Conservation (phyloP, 2,888 invertebrate genomes). For the Pemphredon lugubris region DNA sequence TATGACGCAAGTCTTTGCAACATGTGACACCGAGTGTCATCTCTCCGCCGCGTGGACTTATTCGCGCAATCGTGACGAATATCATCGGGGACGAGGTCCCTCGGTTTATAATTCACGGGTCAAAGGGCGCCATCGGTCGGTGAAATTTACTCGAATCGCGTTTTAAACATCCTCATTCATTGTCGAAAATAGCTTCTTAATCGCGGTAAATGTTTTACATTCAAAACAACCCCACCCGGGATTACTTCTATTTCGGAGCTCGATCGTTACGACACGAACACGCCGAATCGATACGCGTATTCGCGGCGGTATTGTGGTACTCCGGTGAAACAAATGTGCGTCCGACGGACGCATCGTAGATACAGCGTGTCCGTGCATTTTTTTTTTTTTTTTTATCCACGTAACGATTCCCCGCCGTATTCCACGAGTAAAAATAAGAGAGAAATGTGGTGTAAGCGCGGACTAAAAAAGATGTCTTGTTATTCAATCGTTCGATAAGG, state of each 20-base stretch:
- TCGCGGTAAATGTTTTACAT: not conserved
- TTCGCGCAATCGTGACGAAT: not conserved
- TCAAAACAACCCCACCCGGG: not conserved
- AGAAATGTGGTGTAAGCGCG: no score
- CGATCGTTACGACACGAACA: no score
- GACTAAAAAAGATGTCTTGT: no score
- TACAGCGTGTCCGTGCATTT: no score
- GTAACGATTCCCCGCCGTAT: no score
- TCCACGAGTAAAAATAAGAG: no score
- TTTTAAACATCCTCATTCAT: not conserved
- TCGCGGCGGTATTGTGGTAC: no score
- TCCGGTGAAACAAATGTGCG: no score
- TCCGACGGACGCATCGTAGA: no score
- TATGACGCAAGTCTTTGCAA: constrained; percentile 1
- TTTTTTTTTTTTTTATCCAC: no score
- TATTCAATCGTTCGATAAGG: no score
- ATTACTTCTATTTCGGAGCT: not conserved
- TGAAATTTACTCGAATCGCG: not conserved
- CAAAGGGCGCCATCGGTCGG: not conserved
- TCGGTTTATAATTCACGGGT: not conserved
- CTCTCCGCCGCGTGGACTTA: not conserved
- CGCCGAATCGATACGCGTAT: no score
- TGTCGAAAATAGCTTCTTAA: not conserved
- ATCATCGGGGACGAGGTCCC: not conserved
- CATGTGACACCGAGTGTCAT: not conserved